Evolutionary conservation across 2,113 vertebrate genomes (phyloP).

Genomic region (Heterocephalus glaber): DNA sequence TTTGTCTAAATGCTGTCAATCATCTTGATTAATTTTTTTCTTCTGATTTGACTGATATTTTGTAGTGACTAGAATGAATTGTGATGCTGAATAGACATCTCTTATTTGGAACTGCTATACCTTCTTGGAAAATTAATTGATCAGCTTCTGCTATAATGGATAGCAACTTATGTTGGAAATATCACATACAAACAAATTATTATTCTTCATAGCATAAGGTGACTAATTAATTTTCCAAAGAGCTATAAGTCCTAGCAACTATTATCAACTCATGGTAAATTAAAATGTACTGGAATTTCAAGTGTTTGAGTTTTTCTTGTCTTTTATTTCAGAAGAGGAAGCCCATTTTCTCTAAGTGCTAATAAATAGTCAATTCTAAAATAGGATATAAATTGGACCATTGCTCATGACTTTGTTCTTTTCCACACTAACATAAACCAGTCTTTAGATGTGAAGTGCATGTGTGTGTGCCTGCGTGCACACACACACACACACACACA

Average conservation of each 20-base stretch:
- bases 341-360: constrained; percentile 10
- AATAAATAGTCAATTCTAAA: constrained; percentile 26
- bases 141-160: constrained; percentile 53
- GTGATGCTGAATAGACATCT: constrained; percentile 9
- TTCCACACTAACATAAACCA: neutral
- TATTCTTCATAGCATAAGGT: constrained; percentile 51
- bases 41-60: constrained; percentile 58
- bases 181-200: constrained; percentile 60
- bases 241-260: constrained; percentile 25
- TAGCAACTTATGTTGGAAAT: constrained; percentile 42
- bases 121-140: constrained; percentile 67
- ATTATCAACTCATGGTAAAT: constrained; percentile 50
- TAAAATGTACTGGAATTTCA: constrained; percentile 64
- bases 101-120: neutral
- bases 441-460: neutral
- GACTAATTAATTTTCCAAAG: constrained; percentile 68
- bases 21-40: constrained; percentile 72
- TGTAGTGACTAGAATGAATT: constrained; percentile 57
- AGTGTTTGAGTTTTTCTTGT: constrained; percentile 46
- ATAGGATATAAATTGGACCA: neutral
- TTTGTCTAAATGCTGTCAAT: constrained; percentile 64
- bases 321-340: constrained; percentile 58
- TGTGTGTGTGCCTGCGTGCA: neutral
- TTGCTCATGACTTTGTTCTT: constrained; percentile 32
- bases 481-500: neutral